A percentile compares a stretch with the other conserved stretches of the same genome.
These are phyloP conservation scores for Plectus sambesii DNA, from an alignment of 1,140 invertebrate genomes.

Conservation along the genomic window DNA sequence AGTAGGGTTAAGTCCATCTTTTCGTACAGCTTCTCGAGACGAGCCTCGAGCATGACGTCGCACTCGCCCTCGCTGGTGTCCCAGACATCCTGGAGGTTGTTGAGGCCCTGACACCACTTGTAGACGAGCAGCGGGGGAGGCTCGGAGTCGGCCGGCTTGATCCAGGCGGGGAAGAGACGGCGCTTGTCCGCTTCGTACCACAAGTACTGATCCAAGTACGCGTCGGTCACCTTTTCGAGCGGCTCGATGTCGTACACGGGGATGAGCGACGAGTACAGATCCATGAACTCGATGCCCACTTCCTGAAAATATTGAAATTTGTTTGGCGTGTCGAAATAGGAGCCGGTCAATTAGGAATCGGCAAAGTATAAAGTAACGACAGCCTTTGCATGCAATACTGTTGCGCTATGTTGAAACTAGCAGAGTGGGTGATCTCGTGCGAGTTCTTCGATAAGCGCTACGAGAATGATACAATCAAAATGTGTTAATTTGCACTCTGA, in stretches of 20 bases:
- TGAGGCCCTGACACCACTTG: conserved; percentile 99
- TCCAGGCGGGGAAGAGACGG: conserved; percentile 90
- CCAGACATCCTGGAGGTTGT: conserved; percentile 96
- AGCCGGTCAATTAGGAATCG: no score
- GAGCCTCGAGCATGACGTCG: conserved; percentile 91
- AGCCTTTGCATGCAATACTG: no score
- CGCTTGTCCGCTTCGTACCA: conserved; percentile 99
- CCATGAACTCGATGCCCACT: conserved; percentile 99
- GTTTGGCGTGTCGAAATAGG: no score
- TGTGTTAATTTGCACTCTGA: conserved; percentile 6
- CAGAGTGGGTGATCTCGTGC: no score
- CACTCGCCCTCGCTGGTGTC: conserved; percentile 95
- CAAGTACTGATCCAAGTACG: conserved; percentile 97
- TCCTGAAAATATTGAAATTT: conserved; percentile 48
- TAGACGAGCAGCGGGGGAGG: conserved; percentile 93
- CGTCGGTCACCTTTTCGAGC: conserved; percentile 97
- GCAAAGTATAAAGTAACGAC: no score
- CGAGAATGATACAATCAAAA: no score
- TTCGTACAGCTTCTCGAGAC: conserved; percentile 88
- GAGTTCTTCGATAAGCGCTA: no score
- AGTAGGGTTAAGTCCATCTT: conserved; percentile 97
- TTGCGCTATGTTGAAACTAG: no score
- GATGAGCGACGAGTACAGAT: conserved; percentile 93
- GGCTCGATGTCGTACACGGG: conserved; percentile 99
- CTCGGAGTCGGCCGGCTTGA: conserved; percentile 95